phyloP scores from a whole-genome alignment of 1,140 invertebrate genomes.

The Dinothrombium tinctorium region DNA sequence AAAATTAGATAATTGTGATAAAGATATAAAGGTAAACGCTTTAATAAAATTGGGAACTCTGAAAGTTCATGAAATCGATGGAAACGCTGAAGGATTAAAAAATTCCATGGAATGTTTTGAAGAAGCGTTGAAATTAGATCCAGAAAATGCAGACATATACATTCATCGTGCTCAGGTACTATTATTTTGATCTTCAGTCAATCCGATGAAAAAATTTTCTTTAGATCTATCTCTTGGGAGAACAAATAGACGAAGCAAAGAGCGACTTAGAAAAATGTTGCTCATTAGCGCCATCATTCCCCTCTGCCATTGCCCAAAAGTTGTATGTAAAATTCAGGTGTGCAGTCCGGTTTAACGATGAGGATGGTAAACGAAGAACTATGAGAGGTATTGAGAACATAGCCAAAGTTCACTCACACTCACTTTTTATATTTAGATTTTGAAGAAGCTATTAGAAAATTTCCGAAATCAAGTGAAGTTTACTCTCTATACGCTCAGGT shows the following conservation, averaged over 20 bases:
- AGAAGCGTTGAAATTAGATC: conserved; percentile 41
- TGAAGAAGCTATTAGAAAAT: conserved; percentile 43
- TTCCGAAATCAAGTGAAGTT: conserved; percentile 57
- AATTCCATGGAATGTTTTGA: conserved; percentile 43
- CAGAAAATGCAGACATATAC: conserved; percentile 59
- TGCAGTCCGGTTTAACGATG: conserved; percentile 13
- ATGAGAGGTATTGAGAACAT: conserved; percentile 1
- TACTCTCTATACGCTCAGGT: conserved; percentile 35
- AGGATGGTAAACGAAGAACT: conserved; percentile 6
- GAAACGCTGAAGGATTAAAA: conserved; percentile 31
- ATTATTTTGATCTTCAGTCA: conserved; percentile 6
- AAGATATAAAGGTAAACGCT: conserved; percentile 37
- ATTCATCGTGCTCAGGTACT: conserved; percentile 44
- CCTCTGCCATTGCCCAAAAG: conserved; percentile 62
- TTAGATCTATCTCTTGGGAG: conserved; percentile 54
- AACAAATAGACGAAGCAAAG: conserved; percentile 49
- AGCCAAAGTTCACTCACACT: conserved; percentile 1
- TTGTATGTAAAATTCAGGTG: conserved; percentile 56
- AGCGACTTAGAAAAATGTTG: conserved; percentile 59
- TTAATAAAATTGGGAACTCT: conserved; percentile 67
- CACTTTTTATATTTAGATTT: conserved; percentile 29
- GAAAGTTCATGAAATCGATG: conserved; percentile 36
- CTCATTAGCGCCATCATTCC: conserved; percentile 49
- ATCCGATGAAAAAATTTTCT: conserved; percentile 5
- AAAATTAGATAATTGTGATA: not conserved